phyloP scores from a whole-genome alignment of 2,797 vertebrate species.

The Hoplostethus atlanticus region DNA sequence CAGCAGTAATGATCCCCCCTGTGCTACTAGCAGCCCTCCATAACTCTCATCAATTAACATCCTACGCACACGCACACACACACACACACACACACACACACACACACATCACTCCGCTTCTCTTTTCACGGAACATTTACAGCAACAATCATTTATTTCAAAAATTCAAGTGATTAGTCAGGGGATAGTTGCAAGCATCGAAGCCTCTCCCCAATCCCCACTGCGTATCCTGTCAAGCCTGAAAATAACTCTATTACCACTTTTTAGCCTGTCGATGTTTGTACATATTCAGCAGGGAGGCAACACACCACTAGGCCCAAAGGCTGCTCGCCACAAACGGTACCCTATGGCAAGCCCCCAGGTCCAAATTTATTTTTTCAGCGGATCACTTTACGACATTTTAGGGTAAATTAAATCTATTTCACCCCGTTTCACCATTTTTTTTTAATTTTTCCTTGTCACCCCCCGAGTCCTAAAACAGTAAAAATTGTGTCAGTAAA shows the following conservation, averaged over 20 bases:
- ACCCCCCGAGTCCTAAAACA: slow-evolving; percentile 28
- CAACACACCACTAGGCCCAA: slow-evolving; percentile 43
- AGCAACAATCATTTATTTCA: slow-evolving; percentile 84
- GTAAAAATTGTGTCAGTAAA: slow-evolving; percentile 53
- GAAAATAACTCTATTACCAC: slow-evolving; percentile 75
- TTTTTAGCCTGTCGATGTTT: slow-evolving; percentile 47
- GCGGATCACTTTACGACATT: slow-evolving; percentile 63
- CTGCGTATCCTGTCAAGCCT: slow-evolving; percentile 65
- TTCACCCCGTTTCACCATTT: slow-evolving; percentile 70
- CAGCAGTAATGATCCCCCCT: slow-evolving; percentile 86
- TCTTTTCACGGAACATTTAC: slow-evolving; percentile 88
- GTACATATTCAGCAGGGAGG: slow-evolving; percentile 58
- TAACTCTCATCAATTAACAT: slow-evolving; percentile 90
- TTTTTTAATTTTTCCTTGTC: not conserved
- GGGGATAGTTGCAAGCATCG: slow-evolving; percentile 73
- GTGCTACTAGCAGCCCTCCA: slow-evolving; percentile 85
- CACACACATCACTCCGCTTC: slow-evolving; percentile 60
- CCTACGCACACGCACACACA: slow-evolving; percentile 60
- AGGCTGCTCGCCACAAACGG: slow-evolving; percentile 61
- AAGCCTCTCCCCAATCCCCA: slow-evolving; percentile 62
- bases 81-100: slow-evolving; percentile 29
- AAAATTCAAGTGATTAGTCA: slow-evolving; percentile 85
- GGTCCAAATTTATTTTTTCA: slow-evolving; percentile 72
- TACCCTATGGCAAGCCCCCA: slow-evolving; percentile 72
- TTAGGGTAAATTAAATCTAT: slow-evolving; percentile 63